These are phyloP conservation scores for Hylaeus anthracinus DNA, from an alignment of 1,140 invertebrate genomes.

Conservation along the genomic window DNA sequence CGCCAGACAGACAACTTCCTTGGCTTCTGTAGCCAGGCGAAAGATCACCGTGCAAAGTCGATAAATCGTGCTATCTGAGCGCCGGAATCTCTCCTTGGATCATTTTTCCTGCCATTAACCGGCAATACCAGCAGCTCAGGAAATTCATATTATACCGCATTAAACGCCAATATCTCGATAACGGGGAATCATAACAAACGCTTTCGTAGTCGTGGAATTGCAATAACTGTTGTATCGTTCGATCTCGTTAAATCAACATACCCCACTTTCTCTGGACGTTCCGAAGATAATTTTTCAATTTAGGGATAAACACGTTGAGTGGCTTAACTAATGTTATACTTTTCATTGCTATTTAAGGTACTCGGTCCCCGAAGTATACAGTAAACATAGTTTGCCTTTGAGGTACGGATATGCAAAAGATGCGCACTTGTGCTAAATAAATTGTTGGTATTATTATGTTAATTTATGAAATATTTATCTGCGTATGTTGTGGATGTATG, in stretches of 20 bases:
- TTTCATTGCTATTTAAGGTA: no score
- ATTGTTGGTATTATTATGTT: no score
- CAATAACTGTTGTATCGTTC: constrained; percentile 9
- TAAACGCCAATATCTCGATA: constrained; percentile 33
- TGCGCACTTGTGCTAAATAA: no score
- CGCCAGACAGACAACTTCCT: constrained; percentile 2
- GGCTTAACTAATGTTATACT: no score
- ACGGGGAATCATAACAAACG: constrained; percentile 3
- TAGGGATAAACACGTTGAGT: no score
- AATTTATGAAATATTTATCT: no score
- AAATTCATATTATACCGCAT: constrained; percentile 33
- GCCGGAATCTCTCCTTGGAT: constrained; percentile 24
- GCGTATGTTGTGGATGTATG: no score
- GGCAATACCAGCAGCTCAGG: constrained; percentile 21
- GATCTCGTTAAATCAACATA: constrained; percentile 7
- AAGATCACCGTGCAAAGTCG: constrained; percentile 11
- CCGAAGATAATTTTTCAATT: background rate
- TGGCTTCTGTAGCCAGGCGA: constrained; percentile 7
- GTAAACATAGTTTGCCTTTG: no score
- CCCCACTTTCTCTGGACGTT: background rate
- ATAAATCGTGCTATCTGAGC: constrained; percentile 35
- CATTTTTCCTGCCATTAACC: constrained; percentile 41
- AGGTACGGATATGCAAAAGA: no score
- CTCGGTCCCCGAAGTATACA: no score
- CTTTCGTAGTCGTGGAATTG: background rate